Base-by-base conservation (phyloP, 2,113 vertebrate species). In the Procavia capensis region DNA sequence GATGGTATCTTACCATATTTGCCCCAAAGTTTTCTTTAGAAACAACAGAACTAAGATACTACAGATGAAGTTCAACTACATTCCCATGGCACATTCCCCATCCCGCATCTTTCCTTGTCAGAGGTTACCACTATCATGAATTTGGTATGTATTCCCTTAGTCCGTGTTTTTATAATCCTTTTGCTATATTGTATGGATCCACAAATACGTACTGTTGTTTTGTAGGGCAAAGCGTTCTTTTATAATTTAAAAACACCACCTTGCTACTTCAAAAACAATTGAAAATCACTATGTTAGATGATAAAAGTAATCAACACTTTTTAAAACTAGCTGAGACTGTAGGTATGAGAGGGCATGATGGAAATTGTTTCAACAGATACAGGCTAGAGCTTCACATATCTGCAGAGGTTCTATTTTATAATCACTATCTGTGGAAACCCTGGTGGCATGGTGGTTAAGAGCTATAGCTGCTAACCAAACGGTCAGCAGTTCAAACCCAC, bases 221-320 rank as follows among this genome's bases (percentile, higher is more conserved):
- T 85, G 41, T n/a, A 36, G 70, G 43, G 54, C 50, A 6, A 5
- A 24, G 29, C 2, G 4, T 43, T 39, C 9, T 78, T 94, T 63
- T 93, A 75, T n/a, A 75, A 90, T 50, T 84, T 95, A 79, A 90
- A 82, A 93, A 64, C 9, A 93, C 22, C 19, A 34, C 9, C 31
- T 13, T 63, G 41, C 14, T 68, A 70, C 50, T 57, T 92, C 76
- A 47, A 20, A 82, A 84, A 92, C 80, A 39, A 72, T 11, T 95
- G 43, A 50, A 94, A 92, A 94, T 11, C 54, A 88, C 84, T 76
- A 61, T 91, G 43, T 47, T 50, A 61, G 54, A 89, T 78, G 10
- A 91, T 68, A 10, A 85, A 61, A 83, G 11, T 61, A 83, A 90
- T 24, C 63, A 70, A 50, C 34, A 61, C n/a, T 84, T 90, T 90